These are phyloP conservation scores for Misgurnus anguillicaudatus DNA, from an alignment of 2,113 vertebrate genomes.

Conservation along the genomic window DNA sequence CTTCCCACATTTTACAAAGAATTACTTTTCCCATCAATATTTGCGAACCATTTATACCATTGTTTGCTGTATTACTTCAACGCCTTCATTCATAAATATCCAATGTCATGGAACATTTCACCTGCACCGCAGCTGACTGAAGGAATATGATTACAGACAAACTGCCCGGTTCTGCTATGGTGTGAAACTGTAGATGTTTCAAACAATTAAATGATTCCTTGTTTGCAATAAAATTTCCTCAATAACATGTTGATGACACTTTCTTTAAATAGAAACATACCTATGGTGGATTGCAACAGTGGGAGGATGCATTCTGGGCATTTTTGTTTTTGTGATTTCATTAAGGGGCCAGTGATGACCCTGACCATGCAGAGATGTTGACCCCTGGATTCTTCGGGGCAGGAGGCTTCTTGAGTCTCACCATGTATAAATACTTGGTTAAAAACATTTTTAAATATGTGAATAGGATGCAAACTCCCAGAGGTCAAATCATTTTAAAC, in stretches of 20 bases:
- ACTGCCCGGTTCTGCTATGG: background rate
- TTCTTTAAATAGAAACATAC: conserved; percentile 20
- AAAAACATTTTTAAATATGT: background rate
- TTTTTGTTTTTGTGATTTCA: conserved; percentile 73
- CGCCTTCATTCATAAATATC: background rate
- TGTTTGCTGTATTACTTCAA: background rate
- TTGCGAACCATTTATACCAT: background rate
- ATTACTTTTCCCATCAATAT: background rate
- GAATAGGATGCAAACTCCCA: background rate
- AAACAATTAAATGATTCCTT: background rate
- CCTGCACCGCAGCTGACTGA: background rate
- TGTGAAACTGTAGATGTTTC: background rate
- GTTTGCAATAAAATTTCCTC: background rate
- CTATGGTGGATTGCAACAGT: background rate
- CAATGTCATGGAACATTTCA: conserved; percentile 21
- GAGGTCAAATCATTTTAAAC: background rate
- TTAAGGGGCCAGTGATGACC: conserved; percentile 64
- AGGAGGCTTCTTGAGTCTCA: conserved; percentile 43
- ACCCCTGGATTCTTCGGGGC: conserved; percentile 59
- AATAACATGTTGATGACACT: background rate
- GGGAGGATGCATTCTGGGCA: conserved; percentile 61
- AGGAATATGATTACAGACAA: background rate
- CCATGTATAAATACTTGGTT: background rate
- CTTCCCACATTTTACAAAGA: conserved; percentile 2
- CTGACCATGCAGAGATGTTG: conserved; percentile 62